Evolutionary conservation across 2,888 invertebrate species (phyloP), one percentile per base, ranked within the genome.

Genomic region (Drosophila fulvimacula): DNA sequence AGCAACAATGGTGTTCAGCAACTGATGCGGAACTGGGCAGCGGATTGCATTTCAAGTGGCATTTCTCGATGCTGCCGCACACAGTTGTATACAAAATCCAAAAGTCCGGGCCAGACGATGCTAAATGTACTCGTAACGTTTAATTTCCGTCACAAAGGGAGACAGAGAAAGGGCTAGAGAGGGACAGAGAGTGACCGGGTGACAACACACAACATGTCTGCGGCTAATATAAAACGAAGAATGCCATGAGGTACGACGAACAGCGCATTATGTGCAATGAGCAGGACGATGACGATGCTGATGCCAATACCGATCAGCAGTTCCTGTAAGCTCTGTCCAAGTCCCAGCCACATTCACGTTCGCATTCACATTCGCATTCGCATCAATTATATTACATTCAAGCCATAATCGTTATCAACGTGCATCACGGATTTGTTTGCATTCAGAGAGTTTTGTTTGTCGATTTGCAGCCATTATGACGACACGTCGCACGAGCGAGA

Each of bases 211-310:
- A 83, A 81, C 89, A 85, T 85, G 88, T 89, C 86, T 88, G 85
- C 68, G 85, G 89, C 85, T 85, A 85, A 85, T 85, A 85, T 88
- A 74, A 85, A 89, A 68, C 87, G 88, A 81, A 87, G 83, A 82
- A 81, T 82, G 77, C 68, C 80, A 79, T 73, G 77, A 83, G 80
- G 77, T 69, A 77, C 62, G 65, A 68, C 65, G 70, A 68, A 59
- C 81, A 65, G 59, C 59, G 62, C 65, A 74, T 75, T 74, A 66
- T 73, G 57, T 66, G 62, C 55, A 36, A 39, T 56, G 60, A 66
- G 61, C 51, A 51, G 64, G 63, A 56, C 48, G 65, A 60, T 39
- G 67, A 55, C 59, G 71, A 76, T 55, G 48, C 38, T 30, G 57
- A 42, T 55, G 39, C 38, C n/a, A n/a, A 32, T 17, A 32, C 32